Evolutionary conservation across 2,797 vertebrate genomes (phyloP), one percentile per base, ranked within the genome.

Genomic region (Caiman crocodilus): DNA sequence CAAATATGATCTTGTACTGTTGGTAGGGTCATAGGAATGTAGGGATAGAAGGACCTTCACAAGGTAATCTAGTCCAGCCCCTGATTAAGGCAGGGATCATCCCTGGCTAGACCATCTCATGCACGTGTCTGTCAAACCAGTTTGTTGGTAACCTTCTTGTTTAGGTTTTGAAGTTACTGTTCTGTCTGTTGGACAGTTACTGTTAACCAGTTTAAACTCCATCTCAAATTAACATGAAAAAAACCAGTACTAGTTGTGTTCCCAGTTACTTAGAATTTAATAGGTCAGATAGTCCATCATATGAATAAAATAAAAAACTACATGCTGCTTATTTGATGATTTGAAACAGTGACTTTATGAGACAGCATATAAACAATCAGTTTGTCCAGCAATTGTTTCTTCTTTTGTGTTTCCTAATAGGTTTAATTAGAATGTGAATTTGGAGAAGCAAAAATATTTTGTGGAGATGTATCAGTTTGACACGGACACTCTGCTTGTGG

Each of bases 191-290:
- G 42, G 42, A 50, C 42, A 50, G 42, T 79, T 84, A 69, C 25
- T 74, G 55, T n/a, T 89, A 79, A 76, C n/a, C 81, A 76, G 76
- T 82, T 94, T 71, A 67, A 94, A 87, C 75, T 87, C 71, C 56
- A 80, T 7, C 32, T 87, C 21, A 25, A 67, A 56, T 64, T 90
- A 65, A 80, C 74, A 84, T 58, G 80, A 78, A 89, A 76, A 35
- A 89, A 25, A 32, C 28, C 91, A 76, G 23, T 65, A 76, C 78
- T 25, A 81, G 14, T n/a, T 88, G 74, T 69, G 73, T 71, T 69
- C n/a, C 57, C 58, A 35, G 2, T 58, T 67, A 67, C 71, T 94
- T 65, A 5, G 76, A 76, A 93, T 84, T 60, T 88, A 85, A 91
- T 25, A 73, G 59, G 1, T 69, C 32, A 78, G n/a, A 28, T 6